phyloP scores from a whole-genome alignment of 2,113 vertebrate species.

The Anoura caudifer region DNA sequence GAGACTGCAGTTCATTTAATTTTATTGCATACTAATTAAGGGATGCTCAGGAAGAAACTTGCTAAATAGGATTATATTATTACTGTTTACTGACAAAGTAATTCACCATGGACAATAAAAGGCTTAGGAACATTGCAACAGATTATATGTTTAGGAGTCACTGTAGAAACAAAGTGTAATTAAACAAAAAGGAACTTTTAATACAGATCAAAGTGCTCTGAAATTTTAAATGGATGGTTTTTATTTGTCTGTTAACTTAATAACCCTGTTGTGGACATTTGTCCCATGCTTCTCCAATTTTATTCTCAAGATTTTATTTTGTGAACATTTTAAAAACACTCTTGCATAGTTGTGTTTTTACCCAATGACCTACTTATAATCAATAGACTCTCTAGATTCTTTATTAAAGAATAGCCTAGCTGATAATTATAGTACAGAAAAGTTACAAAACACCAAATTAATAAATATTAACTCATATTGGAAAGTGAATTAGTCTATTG shows the following conservation, averaged over 20 bases:
- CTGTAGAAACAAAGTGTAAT: slow-evolving; percentile 80
- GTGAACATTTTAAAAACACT: slow-evolving; percentile 19
- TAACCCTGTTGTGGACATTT: slow-evolving; percentile 49
- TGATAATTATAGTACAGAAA: not conserved
- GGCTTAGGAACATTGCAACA: slow-evolving; percentile 70
- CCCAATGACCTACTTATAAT: not conserved
- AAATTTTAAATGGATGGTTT: slow-evolving; percentile 43
- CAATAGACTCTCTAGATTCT: not conserved
- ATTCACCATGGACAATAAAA: slow-evolving; percentile 67
- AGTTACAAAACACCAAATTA: slow-evolving; percentile 3
- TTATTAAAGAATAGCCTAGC: not conserved
- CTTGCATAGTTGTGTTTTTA: slow-evolving; percentile 30
- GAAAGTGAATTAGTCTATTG: not conserved
- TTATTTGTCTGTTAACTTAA: slow-evolving; percentile 43
- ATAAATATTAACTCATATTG: slow-evolving; percentile 6
- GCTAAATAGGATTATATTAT: slow-evolving; percentile 80
- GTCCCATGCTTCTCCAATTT: not conserved
- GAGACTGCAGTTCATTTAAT: slow-evolving; percentile 76
- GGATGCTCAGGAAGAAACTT: slow-evolving; percentile 74
- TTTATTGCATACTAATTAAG: slow-evolving; percentile 78
- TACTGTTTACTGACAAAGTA: slow-evolving; percentile 74
- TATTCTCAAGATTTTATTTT: slow-evolving; percentile 3
- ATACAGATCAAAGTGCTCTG: slow-evolving; percentile 53
- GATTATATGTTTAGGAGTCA: slow-evolving; percentile 75
- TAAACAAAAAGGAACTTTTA: slow-evolving; percentile 76